A percentile compares a stretch with the other conserved stretches of the same genome.
These are phyloP conservation scores for Sporophila hypoxantha DNA, from an alignment of 2,113 vertebrate species.

Conservation along the genomic window DNA sequence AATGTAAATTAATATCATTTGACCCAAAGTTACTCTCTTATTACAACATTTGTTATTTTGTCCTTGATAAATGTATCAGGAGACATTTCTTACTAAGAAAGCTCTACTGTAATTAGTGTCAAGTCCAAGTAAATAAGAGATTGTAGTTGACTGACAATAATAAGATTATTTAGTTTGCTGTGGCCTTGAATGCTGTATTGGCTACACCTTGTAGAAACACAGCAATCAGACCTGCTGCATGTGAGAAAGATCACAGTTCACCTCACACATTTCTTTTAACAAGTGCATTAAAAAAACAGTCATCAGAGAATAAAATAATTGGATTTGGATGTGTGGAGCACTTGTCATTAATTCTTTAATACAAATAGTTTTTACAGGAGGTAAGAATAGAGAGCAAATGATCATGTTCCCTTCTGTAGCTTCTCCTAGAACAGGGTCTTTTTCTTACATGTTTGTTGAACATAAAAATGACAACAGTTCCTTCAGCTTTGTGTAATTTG, in stretches of 20 bases:
- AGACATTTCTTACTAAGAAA: neutral
- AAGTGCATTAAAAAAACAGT: neutral
- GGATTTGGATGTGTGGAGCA: neutral
- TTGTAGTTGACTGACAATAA: conserved; percentile 1
- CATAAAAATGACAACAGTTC: neutral
- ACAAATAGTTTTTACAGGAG: neutral
- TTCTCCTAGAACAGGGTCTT: neutral
- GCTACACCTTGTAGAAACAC: neutral
- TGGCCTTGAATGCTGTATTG: neutral
- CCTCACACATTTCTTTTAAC: neutral
- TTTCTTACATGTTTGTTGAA: neutral
- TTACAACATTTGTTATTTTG: neutral
- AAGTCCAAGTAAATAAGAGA: conserved; percentile 14
- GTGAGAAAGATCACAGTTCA: neutral
- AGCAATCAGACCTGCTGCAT: neutral
- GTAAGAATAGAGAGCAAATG: neutral
- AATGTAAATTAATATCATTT: neutral
- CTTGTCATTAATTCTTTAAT: neutral
- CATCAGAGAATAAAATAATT: neutral
- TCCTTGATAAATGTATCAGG: neutral
- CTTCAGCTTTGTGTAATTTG: neutral
- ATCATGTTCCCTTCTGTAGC: neutral
- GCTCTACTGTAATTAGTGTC: neutral
- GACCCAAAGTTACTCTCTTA: neutral
- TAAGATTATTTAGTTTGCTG: neutral